Conservation (phyloP, 2,113 vertebrate genomes). For the Solea solea region DNA sequence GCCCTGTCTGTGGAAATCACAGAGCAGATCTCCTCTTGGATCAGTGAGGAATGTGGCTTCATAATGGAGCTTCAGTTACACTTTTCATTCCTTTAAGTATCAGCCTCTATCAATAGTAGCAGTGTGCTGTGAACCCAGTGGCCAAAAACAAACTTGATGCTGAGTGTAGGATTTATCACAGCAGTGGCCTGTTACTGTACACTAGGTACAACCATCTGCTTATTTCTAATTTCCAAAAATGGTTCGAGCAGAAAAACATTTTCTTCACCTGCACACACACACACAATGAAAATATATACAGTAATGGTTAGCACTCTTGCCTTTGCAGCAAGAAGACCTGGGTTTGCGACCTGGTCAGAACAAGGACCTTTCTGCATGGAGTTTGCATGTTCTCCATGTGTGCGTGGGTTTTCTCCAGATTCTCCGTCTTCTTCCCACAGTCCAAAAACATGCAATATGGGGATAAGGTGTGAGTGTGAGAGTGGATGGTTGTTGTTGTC, state of each 20-base stretch:
- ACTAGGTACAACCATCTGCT: slow-evolving; percentile 21
- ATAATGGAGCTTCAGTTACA: slow-evolving; percentile 35
- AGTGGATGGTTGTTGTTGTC: too few relatives aligned
- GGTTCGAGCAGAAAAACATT: neutral
- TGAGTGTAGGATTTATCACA: slow-evolving; percentile 33
- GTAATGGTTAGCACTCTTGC: too few relatives aligned
- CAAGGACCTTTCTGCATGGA: too few relatives aligned
- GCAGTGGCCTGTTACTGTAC: slow-evolving; percentile 45
- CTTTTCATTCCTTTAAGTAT: slow-evolving; percentile 55
- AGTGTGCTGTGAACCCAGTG: slow-evolving; percentile 36
- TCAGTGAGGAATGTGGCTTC: slow-evolving; percentile 61
- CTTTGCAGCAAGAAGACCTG: too few relatives aligned
- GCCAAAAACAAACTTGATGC: slow-evolving; percentile 52
- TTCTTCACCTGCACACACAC: neutral
- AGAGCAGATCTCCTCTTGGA: slow-evolving; percentile 37
- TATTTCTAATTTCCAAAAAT: neutral
- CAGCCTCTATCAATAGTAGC: slow-evolving; percentile 26
- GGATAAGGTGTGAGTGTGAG: too few relatives aligned
- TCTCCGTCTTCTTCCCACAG: too few relatives aligned
- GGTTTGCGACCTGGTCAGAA: too few relatives aligned
- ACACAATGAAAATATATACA: neutral
- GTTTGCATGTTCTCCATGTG: too few relatives aligned
- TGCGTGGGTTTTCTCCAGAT: too few relatives aligned
- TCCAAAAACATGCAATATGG: too few relatives aligned
- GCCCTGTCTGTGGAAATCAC: neutral